Conservation (phyloP, 2,888 invertebrate genomes). For the Crioceris asparagi region DNA sequence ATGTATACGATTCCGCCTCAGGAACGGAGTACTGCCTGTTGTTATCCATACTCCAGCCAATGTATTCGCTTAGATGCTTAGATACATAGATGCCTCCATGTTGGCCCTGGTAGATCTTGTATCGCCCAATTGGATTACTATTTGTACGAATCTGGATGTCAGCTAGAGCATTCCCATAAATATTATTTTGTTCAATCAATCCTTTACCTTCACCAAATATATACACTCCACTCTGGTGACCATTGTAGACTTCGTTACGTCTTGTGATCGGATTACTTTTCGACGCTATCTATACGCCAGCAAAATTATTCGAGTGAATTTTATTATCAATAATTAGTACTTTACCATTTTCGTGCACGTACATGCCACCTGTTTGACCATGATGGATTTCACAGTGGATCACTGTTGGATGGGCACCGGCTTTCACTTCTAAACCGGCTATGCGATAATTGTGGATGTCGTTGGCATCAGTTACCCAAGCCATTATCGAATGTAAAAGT, state of each 20-base stretch:
- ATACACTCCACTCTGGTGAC: constrained; percentile 94
- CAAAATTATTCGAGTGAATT: constrained; percentile 99
- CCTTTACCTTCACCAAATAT: constrained; percentile 97
- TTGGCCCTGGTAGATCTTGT: constrained; percentile 98
- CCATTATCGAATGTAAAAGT: constrained; percentile 98
- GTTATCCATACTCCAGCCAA: constrained; percentile 89
- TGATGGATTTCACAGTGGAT: constrained; percentile 99
- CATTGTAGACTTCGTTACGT: constrained; percentile 96
- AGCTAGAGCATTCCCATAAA: constrained; percentile 98
- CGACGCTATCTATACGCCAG: constrained; percentile 98
- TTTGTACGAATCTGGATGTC: constrained; percentile 98
- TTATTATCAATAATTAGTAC: constrained; percentile 99
- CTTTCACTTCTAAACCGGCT: constrained; percentile 98
- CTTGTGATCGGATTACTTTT: constrained; percentile 98
- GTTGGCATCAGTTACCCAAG: constrained; percentile 83
- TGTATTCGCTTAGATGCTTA: constrained; percentile 94
- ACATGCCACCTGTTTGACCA: constrained; percentile 97
- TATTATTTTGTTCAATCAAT: constrained; percentile 96
- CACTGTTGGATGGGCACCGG: constrained; percentile 97
- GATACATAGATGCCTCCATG: constrained; percentile 99
- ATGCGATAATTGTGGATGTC: constrained; percentile 99
- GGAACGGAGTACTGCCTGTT: constrained; percentile 87
- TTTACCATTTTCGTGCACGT: constrained; percentile 96
- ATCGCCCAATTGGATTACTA: constrained; percentile 95
- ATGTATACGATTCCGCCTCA: constrained; percentile 93